Base-by-base conservation (phyloP, 2,888 invertebrate species). In the Beris chalybata region DNA sequence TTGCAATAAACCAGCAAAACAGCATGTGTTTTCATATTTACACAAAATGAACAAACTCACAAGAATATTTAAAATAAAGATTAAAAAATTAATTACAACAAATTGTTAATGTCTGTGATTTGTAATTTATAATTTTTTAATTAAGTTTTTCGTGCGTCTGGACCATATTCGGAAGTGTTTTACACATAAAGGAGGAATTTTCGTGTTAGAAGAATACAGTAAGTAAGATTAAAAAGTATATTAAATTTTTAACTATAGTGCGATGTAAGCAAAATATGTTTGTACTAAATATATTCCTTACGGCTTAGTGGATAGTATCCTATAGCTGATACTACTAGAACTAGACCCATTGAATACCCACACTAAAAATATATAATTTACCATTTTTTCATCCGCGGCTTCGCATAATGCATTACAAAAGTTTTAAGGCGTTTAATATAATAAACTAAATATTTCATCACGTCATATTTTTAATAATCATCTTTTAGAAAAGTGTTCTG, bases 171-270 rank as follows among this genome's bases (percentile, higher is more conserved):
- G 97, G 83, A 99, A 98, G 85, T 99, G 99, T 86, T 98, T 97
- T 85, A 97, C 98, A 70, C 96, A 95, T 83, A 97, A 97, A 83
- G 98, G 97, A 81, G 97, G 96, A 82, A 93, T 98, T 83, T 99
- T 99, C 86, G 92, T 99, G 79, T 87, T 99, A 82, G 99, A 99
- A 86, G 98, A 99, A 89, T 98, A 92, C 85, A 98, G 98, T 99
- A 87, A 95, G 97, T 92, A n/a, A 6, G n/a, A 13, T 31, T 45
- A n/a, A 1, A 7, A 32, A 43, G 50, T 50, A 52, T 47, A 38
- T 12, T 30, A 31, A 47, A 30, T 56, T 31, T 15, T 57, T 52
- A 15, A 29, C 57, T 52, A 13, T 30, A 55, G 9, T 45, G 22
- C 3, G 38, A 5, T 22, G 22, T 22, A 22, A 22, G 22, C 22